phyloP scores from a whole-genome alignment of 2,113 vertebrate species.

The Cinclus mexicanus region DNA sequence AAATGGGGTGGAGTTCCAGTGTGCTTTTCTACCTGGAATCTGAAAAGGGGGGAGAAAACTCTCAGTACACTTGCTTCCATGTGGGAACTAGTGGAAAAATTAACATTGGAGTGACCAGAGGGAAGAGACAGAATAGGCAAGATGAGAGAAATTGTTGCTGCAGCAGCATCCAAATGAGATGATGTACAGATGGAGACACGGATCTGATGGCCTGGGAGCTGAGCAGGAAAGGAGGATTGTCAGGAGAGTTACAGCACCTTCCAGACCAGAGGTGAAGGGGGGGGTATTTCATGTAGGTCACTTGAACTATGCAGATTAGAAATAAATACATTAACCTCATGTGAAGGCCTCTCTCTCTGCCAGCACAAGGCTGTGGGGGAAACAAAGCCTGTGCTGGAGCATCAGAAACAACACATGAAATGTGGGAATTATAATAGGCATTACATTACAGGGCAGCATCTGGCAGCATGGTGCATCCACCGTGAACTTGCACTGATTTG shows the following conservation, averaged over 20 bases:
- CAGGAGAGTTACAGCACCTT: background rate
- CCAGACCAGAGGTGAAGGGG: background rate
- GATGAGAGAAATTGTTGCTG: background rate
- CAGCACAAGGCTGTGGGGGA: background rate
- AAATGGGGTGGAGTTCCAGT: background rate
- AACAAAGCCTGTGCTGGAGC: background rate
- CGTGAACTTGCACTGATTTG: background rate
- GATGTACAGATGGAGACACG: background rate
- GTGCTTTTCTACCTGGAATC: background rate
- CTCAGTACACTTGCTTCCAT: rapidly evolving
- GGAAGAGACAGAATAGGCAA: background rate
- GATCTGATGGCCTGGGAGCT: background rate
- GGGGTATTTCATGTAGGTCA: background rate
- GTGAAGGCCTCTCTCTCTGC: background rate
- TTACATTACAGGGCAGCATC: conserved; percentile 14
- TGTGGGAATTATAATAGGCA: background rate
- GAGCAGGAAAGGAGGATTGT: background rate
- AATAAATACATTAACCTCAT: background rate
- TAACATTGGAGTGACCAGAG: background rate
- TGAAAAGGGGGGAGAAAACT: background rate
- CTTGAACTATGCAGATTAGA: background rate
- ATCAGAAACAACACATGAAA: background rate
- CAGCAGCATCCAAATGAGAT: background rate
- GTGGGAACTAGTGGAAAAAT: background rate
- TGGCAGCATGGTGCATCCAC: background rate